Evolutionary conservation across 2,888 invertebrate genomes (phyloP).

Genomic region (Cataglyphis livida): DNA sequence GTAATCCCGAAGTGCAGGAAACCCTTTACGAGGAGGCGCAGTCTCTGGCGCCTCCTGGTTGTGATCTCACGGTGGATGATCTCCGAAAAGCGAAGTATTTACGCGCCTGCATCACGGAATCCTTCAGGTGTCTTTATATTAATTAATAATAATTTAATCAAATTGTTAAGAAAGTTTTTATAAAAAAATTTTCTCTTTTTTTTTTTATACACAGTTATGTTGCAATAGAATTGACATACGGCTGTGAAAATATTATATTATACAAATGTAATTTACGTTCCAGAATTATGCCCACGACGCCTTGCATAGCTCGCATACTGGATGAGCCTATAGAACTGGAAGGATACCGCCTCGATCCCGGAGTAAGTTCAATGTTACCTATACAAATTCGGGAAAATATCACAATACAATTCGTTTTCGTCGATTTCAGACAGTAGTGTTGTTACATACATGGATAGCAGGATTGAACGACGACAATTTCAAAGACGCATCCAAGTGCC

Average conservation of each 20-base stretch:
- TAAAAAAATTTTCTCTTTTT: not conserved
- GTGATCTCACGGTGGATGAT: conserved; percentile 87
- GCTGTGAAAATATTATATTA: not conserved
- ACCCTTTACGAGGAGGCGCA: conserved; percentile 89
- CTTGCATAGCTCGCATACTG: conserved; percentile 91
- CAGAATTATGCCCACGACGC: conserved; percentile 89
- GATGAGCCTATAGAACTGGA: conserved; percentile 91
- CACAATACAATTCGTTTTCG: not conserved
- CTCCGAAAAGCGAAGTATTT: conserved; percentile 90
- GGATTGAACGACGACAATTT: conserved; percentile 92
- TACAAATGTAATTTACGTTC: not conserved
- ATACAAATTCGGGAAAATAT: not conserved
- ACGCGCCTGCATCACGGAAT: conserved; percentile 92
- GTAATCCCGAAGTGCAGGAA: conserved; percentile 89
- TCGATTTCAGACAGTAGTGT: conserved; percentile 89
- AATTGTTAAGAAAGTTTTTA: not conserved
- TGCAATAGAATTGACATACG: not conserved
- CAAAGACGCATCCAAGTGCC: conserved; percentile 89
- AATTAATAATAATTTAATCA: not conserved
- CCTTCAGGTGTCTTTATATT: conserved; percentile 87
- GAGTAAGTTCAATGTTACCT: conserved; percentile 87
- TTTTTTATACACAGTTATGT: not conserved
- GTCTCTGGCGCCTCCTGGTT: conserved; percentile 86
- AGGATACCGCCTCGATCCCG: conserved; percentile 90
- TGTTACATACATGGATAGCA: conserved; percentile 94